Evolutionary conservation across 2,113 vertebrate species (phyloP), one percentile per base, ranked within the genome.

Genomic region (Tichodroma muraria): DNA sequence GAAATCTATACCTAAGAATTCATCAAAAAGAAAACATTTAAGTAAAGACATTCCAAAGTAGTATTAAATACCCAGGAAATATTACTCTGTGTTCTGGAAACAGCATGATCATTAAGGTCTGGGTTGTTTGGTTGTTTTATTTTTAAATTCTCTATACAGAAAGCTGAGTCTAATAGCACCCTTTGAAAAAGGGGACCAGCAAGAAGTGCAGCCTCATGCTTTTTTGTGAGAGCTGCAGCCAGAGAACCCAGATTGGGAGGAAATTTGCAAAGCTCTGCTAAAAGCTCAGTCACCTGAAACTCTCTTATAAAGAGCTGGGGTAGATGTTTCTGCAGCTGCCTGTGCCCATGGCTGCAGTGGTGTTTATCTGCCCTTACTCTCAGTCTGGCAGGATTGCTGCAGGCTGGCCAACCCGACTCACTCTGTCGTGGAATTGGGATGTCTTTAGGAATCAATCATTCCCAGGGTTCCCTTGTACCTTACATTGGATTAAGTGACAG

Each of bases 221-320:
- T 91, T 95, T 95, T 85, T 95, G 12, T 85, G 68, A 89, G 63
- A 83, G 27, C 72, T 64, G 27, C 40, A 75, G 76, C 80, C 56
- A 78, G 85, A 92, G 90, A 88, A 72, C 35, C 80, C n/a, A 73
- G 40, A 57, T 8, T n/a, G n/a, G 37, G 71, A 78, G 11, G 64
- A 64, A 77, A 78, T 75, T 56, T 86, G 64, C 71, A 64, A 68
- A 90, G 60, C 20, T 85, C 72, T 91, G 72, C 61, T 89, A 49
- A 75, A 92, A 94, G 30, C 37, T 80, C 69, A 25, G 72, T 88
- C 79, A 86, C 91, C 89, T 93, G 94, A 90, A 95, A 91, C 54
- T 93, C 61, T 78, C 15, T 20, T 91, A 28, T 63, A 72, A 87
- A 52, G 54, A 77, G 59, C 33, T 76, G 9, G 45, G 52, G 31